phyloP scores from a whole-genome alignment of 1,140 invertebrate species.

The Monomorium pharaonis region DNA sequence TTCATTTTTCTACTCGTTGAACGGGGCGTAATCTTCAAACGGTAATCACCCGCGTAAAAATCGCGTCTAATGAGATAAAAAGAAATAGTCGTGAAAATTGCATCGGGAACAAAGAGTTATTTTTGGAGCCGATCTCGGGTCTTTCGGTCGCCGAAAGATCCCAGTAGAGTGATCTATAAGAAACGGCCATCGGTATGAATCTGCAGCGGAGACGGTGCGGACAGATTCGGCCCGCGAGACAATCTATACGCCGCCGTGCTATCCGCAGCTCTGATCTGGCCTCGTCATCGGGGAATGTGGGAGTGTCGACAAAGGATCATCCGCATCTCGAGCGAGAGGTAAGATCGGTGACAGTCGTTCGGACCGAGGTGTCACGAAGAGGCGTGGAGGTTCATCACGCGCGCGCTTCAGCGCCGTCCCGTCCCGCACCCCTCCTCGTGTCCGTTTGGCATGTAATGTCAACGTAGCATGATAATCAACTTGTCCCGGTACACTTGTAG shows the following conservation, averaged over 20 bases:
- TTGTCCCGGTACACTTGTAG: neutral
- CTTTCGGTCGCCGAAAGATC: neutral
- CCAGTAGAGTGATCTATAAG: neutral
- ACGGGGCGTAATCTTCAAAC: neutral
- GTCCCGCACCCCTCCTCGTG: slow-evolving; percentile 29
- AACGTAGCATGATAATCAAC: slow-evolving; percentile 49
- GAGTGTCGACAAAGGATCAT: slow-evolving; percentile 80
- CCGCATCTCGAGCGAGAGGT: slow-evolving; percentile 67
- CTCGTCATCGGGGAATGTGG: slow-evolving; percentile 84
- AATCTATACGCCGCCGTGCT: slow-evolving; percentile 69
- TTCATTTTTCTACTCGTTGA: neutral
- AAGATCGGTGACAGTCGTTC: slow-evolving; percentile 72
- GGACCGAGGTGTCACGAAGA: slow-evolving; percentile 77
- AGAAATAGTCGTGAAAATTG: neutral
- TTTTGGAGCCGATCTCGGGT: neutral
- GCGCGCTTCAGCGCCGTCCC: slow-evolving; percentile 58
- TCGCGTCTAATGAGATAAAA: neutral
- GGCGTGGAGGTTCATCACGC: slow-evolving; percentile 75
- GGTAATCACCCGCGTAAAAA: neutral
- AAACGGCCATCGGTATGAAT: slow-evolving; percentile 49
- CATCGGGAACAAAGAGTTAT: neutral
- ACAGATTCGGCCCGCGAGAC: slow-evolving; percentile 49
- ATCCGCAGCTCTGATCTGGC: slow-evolving; percentile 79
- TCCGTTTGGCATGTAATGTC: slow-evolving; percentile 28
- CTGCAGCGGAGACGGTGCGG: slow-evolving; percentile 30